A percentile compares a stretch with the other conserved stretches of the same genome.
These are phyloP conservation scores for Astropecten irregularis DNA, from an alignment of 53 echinoderm and acorn worm genomes.

Conservation along the genomic window DNA sequence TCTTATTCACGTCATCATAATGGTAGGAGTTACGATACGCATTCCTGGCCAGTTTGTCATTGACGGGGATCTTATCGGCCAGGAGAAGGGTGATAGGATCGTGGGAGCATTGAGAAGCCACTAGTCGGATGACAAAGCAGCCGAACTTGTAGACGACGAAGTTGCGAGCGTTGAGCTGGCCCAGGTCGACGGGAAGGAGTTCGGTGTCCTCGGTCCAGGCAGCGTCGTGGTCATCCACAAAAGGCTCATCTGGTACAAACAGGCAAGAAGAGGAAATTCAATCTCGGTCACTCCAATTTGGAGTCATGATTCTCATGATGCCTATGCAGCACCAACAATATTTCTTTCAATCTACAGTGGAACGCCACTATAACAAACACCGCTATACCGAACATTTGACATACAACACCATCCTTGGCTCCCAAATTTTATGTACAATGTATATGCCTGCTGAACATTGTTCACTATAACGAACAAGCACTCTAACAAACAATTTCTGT, in stretches of 20 bases:
- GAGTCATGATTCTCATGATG: not conserved
- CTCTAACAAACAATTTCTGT: no score
- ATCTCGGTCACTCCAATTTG: not conserved
- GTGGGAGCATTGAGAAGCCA: slow-evolving; percentile 74
- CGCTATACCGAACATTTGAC: no score
- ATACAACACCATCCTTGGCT: no score
- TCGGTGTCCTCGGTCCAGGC: slow-evolving; percentile 83
- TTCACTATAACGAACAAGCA: no score
- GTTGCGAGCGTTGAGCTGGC: slow-evolving; percentile 82
- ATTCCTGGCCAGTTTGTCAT: slow-evolving; percentile 76
- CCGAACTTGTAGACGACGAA: slow-evolving; percentile 96
- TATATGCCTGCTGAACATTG: no score
- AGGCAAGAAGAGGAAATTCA: not conserved
- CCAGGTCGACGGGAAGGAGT: slow-evolving; percentile 83
- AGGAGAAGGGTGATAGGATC: slow-evolving; percentile 85
- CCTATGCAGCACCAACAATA: no score
- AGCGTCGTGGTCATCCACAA: slow-evolving; percentile 77
- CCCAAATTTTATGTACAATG: no score
- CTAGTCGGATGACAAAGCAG: slow-evolving; percentile 80
- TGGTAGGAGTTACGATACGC: slow-evolving; percentile 96
- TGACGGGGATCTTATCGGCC: slow-evolving; percentile 88
- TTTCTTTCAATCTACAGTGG: no score
- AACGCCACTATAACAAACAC: no score
- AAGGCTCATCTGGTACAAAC: slow-evolving; percentile 62
- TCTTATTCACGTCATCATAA: slow-evolving; percentile 82